Evolutionary conservation across 2,113 vertebrate genomes (phyloP).

Genomic region (Ptilonorhynchus violaceus): DNA sequence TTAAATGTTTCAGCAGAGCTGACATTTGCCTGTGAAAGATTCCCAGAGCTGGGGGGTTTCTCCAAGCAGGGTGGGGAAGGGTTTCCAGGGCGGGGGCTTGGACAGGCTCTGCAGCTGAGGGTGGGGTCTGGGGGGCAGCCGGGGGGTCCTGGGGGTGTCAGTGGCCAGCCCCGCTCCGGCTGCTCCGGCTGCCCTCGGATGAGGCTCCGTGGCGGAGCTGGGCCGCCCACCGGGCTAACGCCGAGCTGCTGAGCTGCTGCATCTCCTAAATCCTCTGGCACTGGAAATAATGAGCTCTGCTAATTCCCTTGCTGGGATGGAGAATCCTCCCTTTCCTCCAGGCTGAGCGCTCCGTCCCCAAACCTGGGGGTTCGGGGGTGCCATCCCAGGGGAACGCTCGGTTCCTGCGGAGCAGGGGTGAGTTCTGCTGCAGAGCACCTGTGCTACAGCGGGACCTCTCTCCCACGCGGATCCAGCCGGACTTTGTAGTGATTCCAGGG

Average conservation of each 20-base stretch:
- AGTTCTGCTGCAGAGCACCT: not conserved
- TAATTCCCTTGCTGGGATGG: not conserved
- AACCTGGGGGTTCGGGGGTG: not conserved
- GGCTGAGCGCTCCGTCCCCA: fast-evolving
- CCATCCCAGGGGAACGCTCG: fast-evolving
- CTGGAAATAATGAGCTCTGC: not conserved
- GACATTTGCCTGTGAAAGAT: not conserved
- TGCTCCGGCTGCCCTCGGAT: fast-evolving
- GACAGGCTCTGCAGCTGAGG: not conserved
- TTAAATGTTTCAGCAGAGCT: not conserved
- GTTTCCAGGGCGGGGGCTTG: not conserved
- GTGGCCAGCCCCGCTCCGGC: fast-evolving
- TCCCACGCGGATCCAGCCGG: fast-evolving
- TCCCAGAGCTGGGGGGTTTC: not conserved
- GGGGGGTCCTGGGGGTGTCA: not conserved
- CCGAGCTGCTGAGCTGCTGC: not conserved
- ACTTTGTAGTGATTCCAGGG: fast-evolving
- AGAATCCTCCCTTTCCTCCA: not conserved
- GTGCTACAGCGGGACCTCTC: not conserved
- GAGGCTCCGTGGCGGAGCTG: not conserved
- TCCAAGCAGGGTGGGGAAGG: not conserved
- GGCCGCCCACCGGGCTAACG: not conserved
- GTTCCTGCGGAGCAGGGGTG: fast-evolving
- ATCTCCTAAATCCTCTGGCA: not conserved
- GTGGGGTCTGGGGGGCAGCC: not conserved